Percentiles rank a stretch among this genome's conserved stretches.
phyloP scores from a whole-genome alignment of 2,113 vertebrate genomes.

The Andinoacara biseriatus region DNA sequence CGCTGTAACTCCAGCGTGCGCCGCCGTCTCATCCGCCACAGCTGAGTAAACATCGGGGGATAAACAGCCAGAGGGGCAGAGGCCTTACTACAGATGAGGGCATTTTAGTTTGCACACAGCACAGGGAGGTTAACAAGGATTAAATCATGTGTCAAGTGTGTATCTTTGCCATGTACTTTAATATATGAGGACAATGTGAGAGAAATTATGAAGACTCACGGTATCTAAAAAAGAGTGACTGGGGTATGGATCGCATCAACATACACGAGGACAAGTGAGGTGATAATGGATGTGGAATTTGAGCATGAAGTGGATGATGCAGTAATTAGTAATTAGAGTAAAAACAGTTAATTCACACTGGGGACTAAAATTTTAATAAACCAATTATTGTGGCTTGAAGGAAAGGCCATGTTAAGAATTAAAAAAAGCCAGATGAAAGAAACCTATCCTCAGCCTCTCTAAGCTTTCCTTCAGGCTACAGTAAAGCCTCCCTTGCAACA shows the following conservation, averaged over 20 bases:
- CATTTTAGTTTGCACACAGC: constrained; percentile 37
- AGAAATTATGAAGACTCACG: not conserved
- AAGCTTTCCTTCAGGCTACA: not conserved
- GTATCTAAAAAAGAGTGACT: too few relatives aligned
- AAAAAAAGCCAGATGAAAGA: constrained; percentile 2
- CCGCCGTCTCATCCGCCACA: constrained; percentile 33
- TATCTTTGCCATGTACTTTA: not conserved
- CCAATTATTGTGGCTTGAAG: not conserved
- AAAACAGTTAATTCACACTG: not conserved
- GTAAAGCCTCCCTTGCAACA: not conserved
- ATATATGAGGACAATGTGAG: not conserved
- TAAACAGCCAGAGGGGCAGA: constrained; percentile 54
- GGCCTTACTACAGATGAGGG: constrained; percentile 18
- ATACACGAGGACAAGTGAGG: not conserved
- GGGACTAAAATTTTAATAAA: not conserved
- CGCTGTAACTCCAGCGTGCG: constrained; percentile 12
- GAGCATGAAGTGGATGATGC: not conserved
- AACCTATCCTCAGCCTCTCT: not conserved
- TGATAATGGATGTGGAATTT: not conserved
- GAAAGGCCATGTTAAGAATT: not conserved
- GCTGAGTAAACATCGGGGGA: constrained; percentile 60
- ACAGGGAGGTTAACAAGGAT: constrained; percentile 51
- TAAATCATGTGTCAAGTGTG: constrained; percentile 34
- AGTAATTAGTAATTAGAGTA: not conserved
- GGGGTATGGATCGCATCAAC: not conserved